A percentile compares a stretch with the other conserved stretches of the same genome.
Evolutionary conservation across 2,888 invertebrate genomes (phyloP).

Genomic region (Epirrhoe tristata): DNA sequence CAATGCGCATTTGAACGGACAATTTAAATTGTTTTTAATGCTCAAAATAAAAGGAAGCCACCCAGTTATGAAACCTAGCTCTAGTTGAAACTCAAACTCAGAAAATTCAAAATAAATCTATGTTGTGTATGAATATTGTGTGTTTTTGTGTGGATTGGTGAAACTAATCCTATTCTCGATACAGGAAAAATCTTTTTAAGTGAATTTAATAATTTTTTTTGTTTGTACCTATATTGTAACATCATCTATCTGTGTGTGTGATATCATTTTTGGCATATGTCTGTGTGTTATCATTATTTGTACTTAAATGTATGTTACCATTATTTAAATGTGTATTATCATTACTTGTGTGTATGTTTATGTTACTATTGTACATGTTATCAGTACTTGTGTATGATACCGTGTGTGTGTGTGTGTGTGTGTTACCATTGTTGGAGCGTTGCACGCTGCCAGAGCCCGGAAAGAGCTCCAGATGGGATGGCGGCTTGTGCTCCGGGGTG

Average conservation of each 20-base stretch:
- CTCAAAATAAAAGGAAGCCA: conserved; percentile 37
- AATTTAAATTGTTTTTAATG: conserved; percentile 16
- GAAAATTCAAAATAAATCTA: conserved; percentile 23
- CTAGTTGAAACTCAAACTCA: conserved; percentile 31
- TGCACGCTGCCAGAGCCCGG: conserved; percentile 86
- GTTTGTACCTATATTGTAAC: too few relatives aligned
- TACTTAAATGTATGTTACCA: too few relatives aligned
- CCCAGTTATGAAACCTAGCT: conserved; percentile 28
- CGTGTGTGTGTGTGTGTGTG: conserved; percentile 44
- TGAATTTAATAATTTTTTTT: background rate
- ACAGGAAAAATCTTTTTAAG: background rate
- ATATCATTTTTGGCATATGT: too few relatives aligned
- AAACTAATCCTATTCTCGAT: background rate
- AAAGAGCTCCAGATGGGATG: conserved; percentile 89
- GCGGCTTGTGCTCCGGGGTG: conserved; percentile 89
- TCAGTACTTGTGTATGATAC: background rate
- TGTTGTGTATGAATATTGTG: conserved; percentile 12
- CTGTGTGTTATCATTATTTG: too few relatives aligned
- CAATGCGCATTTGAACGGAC: conserved; percentile 32
- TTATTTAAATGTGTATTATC: background rate
- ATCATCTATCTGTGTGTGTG: too few relatives aligned
- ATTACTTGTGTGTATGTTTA: background rate
- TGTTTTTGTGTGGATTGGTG: conserved; percentile 19
- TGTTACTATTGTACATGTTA: background rate
- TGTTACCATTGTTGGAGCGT: conserved; percentile 93